These are phyloP conservation scores for Erpornis zantholeuca DNA, from an alignment of 2,113 vertebrate species.

Conservation along the genomic window DNA sequence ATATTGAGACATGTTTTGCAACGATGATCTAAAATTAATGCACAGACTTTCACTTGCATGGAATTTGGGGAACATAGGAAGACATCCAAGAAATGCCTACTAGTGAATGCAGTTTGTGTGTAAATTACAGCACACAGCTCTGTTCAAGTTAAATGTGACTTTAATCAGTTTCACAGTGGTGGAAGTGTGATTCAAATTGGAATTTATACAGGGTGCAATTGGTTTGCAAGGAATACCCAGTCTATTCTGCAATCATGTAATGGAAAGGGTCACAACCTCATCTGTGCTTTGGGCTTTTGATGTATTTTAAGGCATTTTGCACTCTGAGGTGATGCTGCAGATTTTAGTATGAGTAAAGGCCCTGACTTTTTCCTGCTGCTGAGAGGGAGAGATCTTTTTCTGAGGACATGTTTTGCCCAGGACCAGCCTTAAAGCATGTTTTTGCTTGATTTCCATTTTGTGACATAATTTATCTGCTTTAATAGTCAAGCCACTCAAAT, in stretches of 20 bases:
- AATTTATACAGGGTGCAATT: not conserved
- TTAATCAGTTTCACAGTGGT: not conserved
- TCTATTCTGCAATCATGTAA: not conserved
- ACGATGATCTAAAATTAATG: not conserved
- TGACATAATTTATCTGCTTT: not conserved
- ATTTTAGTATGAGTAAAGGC: not conserved
- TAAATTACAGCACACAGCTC: not conserved
- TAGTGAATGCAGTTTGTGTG: not conserved
- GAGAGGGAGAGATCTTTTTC: not conserved
- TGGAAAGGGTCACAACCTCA: not conserved
- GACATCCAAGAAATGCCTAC: not conserved
- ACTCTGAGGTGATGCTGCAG: not conserved
- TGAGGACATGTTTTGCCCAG: not conserved
- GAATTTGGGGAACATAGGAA: not conserved
- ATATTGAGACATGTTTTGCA: not conserved
- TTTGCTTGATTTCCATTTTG: not conserved
- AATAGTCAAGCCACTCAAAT: not conserved
- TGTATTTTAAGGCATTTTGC: not conserved
- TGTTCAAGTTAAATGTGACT: not conserved
- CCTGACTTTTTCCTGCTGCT: not conserved
- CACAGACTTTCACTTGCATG: not conserved
- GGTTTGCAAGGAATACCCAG: not conserved
- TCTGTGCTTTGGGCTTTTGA: not conserved
- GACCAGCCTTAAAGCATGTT: not conserved
- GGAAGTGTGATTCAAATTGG: not conserved